Base-by-base conservation (phyloP, 2,797 vertebrate species). In the Tachyglossus aculeatus region DNA sequence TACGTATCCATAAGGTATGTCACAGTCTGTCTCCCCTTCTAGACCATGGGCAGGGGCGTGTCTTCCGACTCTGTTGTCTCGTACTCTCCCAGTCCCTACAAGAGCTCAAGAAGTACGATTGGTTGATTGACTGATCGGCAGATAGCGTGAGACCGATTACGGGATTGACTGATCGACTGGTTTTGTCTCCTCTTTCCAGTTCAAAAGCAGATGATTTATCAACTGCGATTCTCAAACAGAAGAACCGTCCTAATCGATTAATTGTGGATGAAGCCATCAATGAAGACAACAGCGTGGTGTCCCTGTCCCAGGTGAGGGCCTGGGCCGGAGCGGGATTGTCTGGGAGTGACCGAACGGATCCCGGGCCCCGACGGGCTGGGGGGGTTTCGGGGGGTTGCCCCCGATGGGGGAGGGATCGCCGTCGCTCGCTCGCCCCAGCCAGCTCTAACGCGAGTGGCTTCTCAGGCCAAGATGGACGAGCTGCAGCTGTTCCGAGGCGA, bases 191-290 rank as follows among this genome's bases (percentile, higher is more conserved):
- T 83, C 53, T 77, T 22, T 22, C 18, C 87, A 99, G 98, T 91
- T 92, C 96, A 85, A 99, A 98, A 95, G 96, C 93, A 47, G 98
- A 99, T 93, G 98, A 99, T 86, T 92, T 99, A 75, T 95, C 97
- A 6, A 99, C 98, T 92, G 98, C 98, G 53, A 99, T 99, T 92
- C 93, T 99, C 85, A 99, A 99, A 93, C 97, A 99, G 91, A 99
- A 99, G 94, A 97, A 93, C 93, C 96, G 98, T 83, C 97, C 97
- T 40, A 98, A 99, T 93, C 94, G 97, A 91, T 91, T 99, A 92
- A 95, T 99, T 89, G 97, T 99, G 52, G 97, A 99, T 94, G 97
- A 99, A 91, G 96, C 97, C 69, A 98, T 99, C 91, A 99, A 99
- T 94, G 97, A 99, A 92, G 97, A 99, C 91, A 99, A 99, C 92